These are phyloP conservation scores for Macquaria ambigua DNA, from an alignment of 2,113 vertebrate genomes.

Conservation along the genomic window DNA sequence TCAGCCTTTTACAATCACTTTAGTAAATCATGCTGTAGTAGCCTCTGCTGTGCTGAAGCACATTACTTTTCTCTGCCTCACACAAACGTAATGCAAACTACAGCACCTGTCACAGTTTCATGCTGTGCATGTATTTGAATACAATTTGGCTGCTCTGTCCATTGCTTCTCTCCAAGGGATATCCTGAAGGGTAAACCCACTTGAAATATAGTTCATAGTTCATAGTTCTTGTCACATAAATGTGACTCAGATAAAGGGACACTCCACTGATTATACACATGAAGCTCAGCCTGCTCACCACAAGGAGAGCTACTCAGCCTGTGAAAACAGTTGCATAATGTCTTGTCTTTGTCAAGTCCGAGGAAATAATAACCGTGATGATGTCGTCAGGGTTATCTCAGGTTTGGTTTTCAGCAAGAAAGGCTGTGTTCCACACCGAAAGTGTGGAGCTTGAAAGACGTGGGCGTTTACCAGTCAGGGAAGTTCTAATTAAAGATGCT, in stretches of 20 bases:
- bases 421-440: too few species aligned
- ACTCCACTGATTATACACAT: neutral
- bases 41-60: too few species aligned
- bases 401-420: too few species aligned
- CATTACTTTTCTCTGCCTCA: neutral
- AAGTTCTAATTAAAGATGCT: too few species aligned
- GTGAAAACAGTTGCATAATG: neutral
- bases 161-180: neutral
- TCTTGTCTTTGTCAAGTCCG: neutral
- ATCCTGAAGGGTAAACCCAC: neutral
- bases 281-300: neutral
- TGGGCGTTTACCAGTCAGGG: too few species aligned
- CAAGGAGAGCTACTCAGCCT: neutral
- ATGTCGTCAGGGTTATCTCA: neutral
- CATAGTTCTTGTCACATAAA: too few species aligned
- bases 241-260: neutral
- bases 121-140: slow-evolving; percentile 1
- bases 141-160: neutral
- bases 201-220: neutral
- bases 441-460: too few species aligned
- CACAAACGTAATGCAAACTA: neutral
- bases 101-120: neutral
- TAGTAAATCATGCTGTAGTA: neutral
- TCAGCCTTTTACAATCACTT: neutral
- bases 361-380: neutral